phyloP scores from a whole-genome alignment of 2,797 vertebrate genomes.

The Propithecus deckenii region DNA sequence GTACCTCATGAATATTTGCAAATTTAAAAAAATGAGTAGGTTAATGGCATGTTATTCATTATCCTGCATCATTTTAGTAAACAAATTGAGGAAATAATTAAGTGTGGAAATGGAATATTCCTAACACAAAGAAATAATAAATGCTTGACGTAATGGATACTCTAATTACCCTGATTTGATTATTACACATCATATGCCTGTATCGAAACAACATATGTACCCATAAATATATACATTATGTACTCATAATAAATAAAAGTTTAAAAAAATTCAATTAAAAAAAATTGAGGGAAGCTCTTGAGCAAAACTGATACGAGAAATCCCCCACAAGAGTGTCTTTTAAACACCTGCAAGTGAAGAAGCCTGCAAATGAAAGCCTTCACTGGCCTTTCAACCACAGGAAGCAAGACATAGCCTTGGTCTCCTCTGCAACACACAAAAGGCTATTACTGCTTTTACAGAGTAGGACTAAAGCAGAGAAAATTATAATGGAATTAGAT shows the following conservation, averaged over 20 bases:
- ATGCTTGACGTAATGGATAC: neutral
- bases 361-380: neutral
- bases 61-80: neutral
- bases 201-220: neutral
- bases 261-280: neutral
- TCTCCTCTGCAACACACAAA: neutral
- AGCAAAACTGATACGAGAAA: neutral
- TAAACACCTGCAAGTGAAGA: neutral
- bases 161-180: neutral
- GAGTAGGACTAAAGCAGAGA: neutral
- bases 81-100: neutral
- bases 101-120: neutral
- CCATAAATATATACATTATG: neutral
- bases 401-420: neutral
- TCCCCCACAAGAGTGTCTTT: neutral
- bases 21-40: neutral
- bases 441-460: neutral
- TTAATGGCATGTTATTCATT: neutral
- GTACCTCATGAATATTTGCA: neutral
- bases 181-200: neutral
- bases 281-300: neutral
- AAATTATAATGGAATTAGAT: neutral
- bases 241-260: neutral
- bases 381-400: neutral
- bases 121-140: neutral